Evolutionary conservation across 2,888 invertebrate species (phyloP), one percentile per base, ranked within the genome.

Genomic region (Acutogordius australiensis): DNA sequence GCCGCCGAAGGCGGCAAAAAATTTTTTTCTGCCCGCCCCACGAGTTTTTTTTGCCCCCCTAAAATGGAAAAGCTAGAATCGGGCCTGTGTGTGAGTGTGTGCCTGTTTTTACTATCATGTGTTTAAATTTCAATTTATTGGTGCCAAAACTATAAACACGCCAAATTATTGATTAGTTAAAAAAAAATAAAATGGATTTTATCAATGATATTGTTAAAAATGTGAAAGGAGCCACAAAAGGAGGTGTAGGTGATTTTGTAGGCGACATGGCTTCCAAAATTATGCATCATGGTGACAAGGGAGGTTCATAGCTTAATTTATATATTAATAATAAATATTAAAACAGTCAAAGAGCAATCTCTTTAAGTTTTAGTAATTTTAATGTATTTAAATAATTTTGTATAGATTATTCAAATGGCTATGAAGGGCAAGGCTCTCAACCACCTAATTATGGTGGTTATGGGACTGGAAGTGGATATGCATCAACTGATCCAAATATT

Each of bases 131-230:
- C n/a, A n/a, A n/a, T n/a, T n/a, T n/a, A n/a, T n/a, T n/a, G n/a
- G n/a, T n/a, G n/a, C n/a, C n/a, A n/a, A n/a, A n/a, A n/a, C n/a
- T n/a, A n/a, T n/a, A n/a, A n/a, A n/a, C n/a, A n/a, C n/a, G n/a
- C n/a, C n/a, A n/a, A 37, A 37, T 13, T 37, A 13, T 37, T 37
- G 37, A 8, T 18, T 13, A 37, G 18, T 37, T 37, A 37, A 37
- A 37, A 37, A 13, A 8, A 37, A 37, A 18, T 8, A 37, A 13
- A 37, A 51, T 51, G 51, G 51, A 51, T 51, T 51, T 51, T 51
- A 51, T 51, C 4, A 51, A 51, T 4, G 51, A 51, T 51, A 51
- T 51, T 4, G 51, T 51, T 21, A 51, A 51, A 23, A 51, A 51
- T 51, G 51, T 51, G 13, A 51, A 37, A 37, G 44, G 44, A 13